Evolutionary conservation across 1,140 invertebrate genomes (phyloP).

Genomic region (Papilio aristodemus): DNA sequence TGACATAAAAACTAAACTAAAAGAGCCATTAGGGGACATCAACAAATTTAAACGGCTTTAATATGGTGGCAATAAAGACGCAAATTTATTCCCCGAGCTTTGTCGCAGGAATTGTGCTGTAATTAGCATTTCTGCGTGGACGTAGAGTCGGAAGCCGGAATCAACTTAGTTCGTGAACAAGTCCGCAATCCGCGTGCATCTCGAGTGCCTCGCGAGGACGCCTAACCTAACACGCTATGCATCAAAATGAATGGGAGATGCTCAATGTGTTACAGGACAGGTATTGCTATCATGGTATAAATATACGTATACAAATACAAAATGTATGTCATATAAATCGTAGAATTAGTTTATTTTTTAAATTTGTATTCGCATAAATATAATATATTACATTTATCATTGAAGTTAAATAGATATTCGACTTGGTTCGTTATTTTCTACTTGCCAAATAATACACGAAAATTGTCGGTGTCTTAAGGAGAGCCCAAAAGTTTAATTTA

Average conservation of each 20-base stretch:
- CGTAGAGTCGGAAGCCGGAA: background rate
- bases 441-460: no score
- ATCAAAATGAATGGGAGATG: background rate
- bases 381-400: no score
- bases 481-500: background rate
- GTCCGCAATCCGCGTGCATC: conserved; percentile 1
- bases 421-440: no score
- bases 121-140: conserved; percentile 13
- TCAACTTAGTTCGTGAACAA: conserved; percentile 7
- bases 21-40: conserved; percentile 19
- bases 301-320: no score
- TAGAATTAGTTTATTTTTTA: no score
- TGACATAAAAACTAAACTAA: conserved; percentile 21
- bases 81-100: conserved; percentile 16
- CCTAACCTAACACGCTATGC: background rate
- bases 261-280: no score
- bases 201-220: background rate
- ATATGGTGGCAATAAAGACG: conserved; percentile 20
- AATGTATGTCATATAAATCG: no score
- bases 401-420: no score
- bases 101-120: background rate
- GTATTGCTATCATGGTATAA: no score
- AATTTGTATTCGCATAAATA: no score
- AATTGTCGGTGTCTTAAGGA: no score
- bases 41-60: conserved; percentile 21